A percentile compares a stretch with the other conserved stretches of the same genome.
phyloP scores from a whole-genome alignment of 1,140 invertebrate species.

The Leguminivora glycinivorella region DNA sequence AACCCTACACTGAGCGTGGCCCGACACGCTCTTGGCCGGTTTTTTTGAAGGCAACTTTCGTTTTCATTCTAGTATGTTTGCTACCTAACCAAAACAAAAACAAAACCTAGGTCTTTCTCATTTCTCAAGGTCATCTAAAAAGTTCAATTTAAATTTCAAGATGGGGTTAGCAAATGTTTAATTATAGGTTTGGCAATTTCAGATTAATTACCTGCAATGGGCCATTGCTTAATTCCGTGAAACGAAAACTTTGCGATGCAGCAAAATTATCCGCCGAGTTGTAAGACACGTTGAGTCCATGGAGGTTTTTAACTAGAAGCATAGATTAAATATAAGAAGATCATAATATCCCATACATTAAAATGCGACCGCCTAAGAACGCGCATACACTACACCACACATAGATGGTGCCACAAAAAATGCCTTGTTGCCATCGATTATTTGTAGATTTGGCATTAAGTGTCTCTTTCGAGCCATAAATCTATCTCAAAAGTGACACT shows the following conservation, averaged over 20 bases:
- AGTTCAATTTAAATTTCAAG: not conserved
- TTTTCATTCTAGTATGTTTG: not conserved
- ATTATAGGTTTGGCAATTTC: not conserved
- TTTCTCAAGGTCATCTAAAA: not conserved
- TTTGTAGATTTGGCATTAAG: too few species aligned
- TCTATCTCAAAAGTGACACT: too few species aligned
- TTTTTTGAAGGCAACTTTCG: too few species aligned
- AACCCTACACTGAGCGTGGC: too few species aligned
- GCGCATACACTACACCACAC: too few species aligned
- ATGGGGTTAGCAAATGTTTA: not conserved
- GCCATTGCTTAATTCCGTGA: not conserved
- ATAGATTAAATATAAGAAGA: too few species aligned
- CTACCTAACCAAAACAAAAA: not conserved
- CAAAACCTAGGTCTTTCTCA: not conserved
- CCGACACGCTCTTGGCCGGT: too few species aligned
- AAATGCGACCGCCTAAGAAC: too few species aligned
- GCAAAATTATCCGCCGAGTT: not conserved
- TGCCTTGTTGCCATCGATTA: too few species aligned
- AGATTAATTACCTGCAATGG: not conserved
- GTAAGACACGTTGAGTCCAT: not conserved
- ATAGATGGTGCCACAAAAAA: too few species aligned
- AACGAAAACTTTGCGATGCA: not conserved
- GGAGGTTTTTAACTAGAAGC: not conserved
- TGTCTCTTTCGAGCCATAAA: too few species aligned
- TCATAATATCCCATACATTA: too few species aligned